Evolutionary conservation across 2,888 invertebrate genomes (phyloP).

Genomic region (Ecliptopera silaceata): DNA sequence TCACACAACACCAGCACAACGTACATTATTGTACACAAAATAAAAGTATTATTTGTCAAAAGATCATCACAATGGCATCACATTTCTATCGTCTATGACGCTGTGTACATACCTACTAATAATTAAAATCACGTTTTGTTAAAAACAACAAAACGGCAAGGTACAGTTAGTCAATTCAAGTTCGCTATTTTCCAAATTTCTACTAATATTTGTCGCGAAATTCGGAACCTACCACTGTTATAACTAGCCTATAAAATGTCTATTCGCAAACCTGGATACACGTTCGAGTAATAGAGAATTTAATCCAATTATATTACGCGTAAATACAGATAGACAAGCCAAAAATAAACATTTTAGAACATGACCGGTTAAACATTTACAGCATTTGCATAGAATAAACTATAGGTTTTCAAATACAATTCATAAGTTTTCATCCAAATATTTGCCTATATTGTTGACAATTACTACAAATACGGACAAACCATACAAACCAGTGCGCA

Average conservation of each 20-base stretch:
- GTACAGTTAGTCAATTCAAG: neutral
- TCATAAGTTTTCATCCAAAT: no score
- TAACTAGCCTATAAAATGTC: neutral
- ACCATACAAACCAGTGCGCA: no score
- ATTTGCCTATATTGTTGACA: no score
- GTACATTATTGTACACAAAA: slow-evolving; percentile 25
- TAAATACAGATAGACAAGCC: no score
- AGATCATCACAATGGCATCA: slow-evolving; percentile 28
- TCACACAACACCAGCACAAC: slow-evolving; percentile 17
- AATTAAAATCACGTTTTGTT: neutral
- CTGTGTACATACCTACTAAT: neutral
- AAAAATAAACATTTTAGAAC: no score
- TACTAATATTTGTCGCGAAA: neutral
- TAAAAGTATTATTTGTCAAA: slow-evolving; percentile 22
- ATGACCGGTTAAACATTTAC: no score
- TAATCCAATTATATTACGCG: no score
- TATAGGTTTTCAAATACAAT: no score
- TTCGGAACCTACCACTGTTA: neutral
- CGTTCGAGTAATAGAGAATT: no score
- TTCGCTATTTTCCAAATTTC: neutral
- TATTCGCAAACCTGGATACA: no score
- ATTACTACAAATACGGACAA: no score
- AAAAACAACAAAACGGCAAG: neutral
- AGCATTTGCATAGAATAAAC: no score
- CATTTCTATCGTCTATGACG: slow-evolving; percentile 26